phyloP scores from a whole-genome alignment of 2,797 vertebrate genomes.

The Neoniphon sammara region DNA sequence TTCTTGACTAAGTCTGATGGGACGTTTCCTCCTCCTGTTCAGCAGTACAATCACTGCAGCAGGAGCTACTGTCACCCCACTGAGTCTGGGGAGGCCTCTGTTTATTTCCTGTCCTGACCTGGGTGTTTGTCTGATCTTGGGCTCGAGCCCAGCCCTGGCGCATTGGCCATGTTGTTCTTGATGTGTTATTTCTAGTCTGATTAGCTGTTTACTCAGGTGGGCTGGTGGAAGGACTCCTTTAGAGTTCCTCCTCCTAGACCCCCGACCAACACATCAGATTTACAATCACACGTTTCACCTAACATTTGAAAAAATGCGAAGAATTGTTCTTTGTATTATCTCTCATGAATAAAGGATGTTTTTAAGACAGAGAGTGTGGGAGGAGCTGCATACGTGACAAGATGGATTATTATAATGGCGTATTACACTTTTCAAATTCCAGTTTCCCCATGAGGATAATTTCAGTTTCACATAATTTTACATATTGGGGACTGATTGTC shows the following conservation, averaged over 20 bases:
- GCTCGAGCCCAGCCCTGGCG: conserved; percentile 42
- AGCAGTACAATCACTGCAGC: conserved; percentile 77
- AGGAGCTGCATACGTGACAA: conserved; percentile 48
- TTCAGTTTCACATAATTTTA: conserved; percentile 42
- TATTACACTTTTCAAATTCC: conserved; percentile 23
- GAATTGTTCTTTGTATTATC: conserved; percentile 43
- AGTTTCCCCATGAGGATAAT: conserved; percentile 19
- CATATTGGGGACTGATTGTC: conserved; percentile 45
- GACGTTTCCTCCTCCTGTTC: conserved; percentile 82
- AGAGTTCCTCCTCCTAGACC: conserved; percentile 56
- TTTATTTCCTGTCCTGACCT: conserved; percentile 77
- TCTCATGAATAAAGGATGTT: conserved; percentile 66
- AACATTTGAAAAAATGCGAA: conserved; percentile 62
- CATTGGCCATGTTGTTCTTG: conserved; percentile 56
- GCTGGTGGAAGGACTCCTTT: conserved; percentile 69
- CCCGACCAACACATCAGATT: conserved; percentile 39
- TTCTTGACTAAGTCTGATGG: conserved; percentile 66
- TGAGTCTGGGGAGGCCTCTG: conserved; percentile 73
- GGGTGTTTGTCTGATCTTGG: conserved; percentile 54
- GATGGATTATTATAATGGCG: conserved; percentile 26
- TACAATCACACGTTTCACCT: conserved; percentile 67
- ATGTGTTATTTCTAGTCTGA: conserved; percentile 83
- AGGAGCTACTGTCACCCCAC: conserved; percentile 77
- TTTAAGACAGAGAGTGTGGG: conserved; percentile 60
- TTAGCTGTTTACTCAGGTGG: conserved; percentile 87